phyloP scores from a whole-genome alignment of 92 coral and sea anemone genomes.

The Porites evermanni region DNA sequence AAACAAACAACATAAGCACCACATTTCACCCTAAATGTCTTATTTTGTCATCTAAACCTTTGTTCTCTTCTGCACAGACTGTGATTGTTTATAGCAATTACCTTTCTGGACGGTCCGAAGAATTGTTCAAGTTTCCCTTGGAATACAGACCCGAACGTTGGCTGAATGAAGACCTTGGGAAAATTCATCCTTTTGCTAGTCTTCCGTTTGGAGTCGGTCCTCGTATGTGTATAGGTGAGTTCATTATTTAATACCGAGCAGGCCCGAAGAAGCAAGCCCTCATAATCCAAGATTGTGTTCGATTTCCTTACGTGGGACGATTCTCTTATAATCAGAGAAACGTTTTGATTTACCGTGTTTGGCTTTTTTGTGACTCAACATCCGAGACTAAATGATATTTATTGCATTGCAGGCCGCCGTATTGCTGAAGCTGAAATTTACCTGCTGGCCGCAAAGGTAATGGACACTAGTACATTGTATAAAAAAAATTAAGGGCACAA shows the following conservation, averaged over 20 bases:
- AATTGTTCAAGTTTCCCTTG: conserved; percentile 9
- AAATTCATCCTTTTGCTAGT: conserved; percentile 6
- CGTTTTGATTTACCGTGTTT: too few relatives aligned
- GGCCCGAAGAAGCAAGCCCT: too few relatives aligned
- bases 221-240: conserved; percentile 11
- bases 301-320: too few relatives aligned
- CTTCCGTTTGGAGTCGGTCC: conserved; percentile 10
- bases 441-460: conserved; percentile 24
- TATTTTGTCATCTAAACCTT: neutral
- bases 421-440: conserved; percentile 24
- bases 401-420: neutral
- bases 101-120: conserved; percentile 13
- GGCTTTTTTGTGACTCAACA: too few relatives aligned
- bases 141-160: conserved; percentile 27
- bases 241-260: neutral
- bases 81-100: neutral
- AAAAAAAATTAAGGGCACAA: too few relatives aligned
- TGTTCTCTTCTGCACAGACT: neutral
- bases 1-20: too few relatives aligned
- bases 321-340: too few relatives aligned
- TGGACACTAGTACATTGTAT: neutral
- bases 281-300: too few relatives aligned
- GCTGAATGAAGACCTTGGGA: conserved; percentile 11
- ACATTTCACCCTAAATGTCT: too few relatives aligned
- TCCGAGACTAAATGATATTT: neutral